Base-by-base conservation (phyloP, 1,140 invertebrate genomes). In the Pogonus chalceus region DNA sequence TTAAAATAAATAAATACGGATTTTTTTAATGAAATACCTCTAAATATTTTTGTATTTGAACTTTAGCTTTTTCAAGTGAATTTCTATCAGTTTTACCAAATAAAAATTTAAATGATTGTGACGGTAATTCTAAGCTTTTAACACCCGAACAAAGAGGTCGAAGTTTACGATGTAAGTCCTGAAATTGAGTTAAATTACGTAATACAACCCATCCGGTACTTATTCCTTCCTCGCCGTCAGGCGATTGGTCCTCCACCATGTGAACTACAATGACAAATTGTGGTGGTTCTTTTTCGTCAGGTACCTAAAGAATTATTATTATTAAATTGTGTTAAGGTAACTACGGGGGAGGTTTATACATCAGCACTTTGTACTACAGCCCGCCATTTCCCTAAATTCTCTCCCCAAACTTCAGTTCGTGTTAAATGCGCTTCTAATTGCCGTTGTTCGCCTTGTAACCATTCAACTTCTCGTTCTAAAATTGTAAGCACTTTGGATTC, bases 401-500 rank as follows among this genome's bases (percentile, higher is more conserved):
- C 87, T 1, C 84, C 87, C 91, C 91, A 95, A 47, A 83, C 81
- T 72, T 92, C 87, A 0, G 90, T 92, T 31, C 90, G 77, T n/a
- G 82, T 79, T 23, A 93, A 76, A 72, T 93, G 90, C 1, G 84
- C 83, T 66, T 92, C 88, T 12, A 92, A 66, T 55, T 87, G 79
- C 52, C 83, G 70, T 64, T 85, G 84, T 61, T 92, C 89, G 1
- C 79, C 80, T 51, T 86, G 81, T 31, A 94, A 70, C 67, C 81
- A 81, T 60, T 88, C 85, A 52, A 92, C 83, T 68, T 93, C 90
- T 63, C 83, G 84, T 46, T 88, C 85, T 24, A 95, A 70, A 66
- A 87, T 81, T 52, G 78, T 73, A 23, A 90, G 65, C 9, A 90
- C 85, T 56, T 84, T 81, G 0, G 82, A 86, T 59, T 88, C 85